These are phyloP conservation scores for Vesta saturnalis DNA, from an alignment of 2,888 invertebrate species.

Conservation along the genomic window DNA sequence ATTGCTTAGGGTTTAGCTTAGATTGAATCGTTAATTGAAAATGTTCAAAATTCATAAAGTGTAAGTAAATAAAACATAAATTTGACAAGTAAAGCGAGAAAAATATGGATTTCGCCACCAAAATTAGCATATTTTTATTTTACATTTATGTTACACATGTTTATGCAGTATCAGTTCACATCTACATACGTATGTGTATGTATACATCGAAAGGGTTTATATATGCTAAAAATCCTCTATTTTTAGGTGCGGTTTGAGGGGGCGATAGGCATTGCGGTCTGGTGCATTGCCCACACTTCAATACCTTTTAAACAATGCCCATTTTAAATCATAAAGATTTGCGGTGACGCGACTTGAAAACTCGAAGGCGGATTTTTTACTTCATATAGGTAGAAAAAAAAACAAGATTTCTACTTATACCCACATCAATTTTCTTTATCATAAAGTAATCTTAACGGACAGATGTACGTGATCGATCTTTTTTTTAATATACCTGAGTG, in stretches of 20 bases:
- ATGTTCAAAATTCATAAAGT: neutral
- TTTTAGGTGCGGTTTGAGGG: conserved; percentile 28
- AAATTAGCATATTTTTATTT: neutral
- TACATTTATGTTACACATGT: conserved; percentile 1
- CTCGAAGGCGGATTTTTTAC: neutral
- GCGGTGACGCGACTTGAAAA: conserved; percentile 13
- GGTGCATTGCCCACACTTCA: conserved; percentile 36
- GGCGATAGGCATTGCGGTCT: conserved; percentile 39
- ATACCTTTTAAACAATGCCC: conserved; percentile 34
- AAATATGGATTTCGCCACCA: too few species aligned
- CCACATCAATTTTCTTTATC: conserved; percentile 7
- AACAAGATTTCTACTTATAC: neutral
- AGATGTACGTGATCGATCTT: conserved; percentile 3
- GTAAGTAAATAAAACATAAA: too few species aligned
- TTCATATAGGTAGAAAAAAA: neutral
- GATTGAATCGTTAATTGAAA: conserved; percentile 19
- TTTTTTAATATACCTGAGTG: conserved; percentile 8
- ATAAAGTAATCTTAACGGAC: neutral
- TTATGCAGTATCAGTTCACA: conserved; percentile 16
- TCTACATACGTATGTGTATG: too few species aligned
- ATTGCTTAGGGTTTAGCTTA: conserved; percentile 10
- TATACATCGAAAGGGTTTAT: conserved; percentile 20
- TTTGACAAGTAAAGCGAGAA: too few species aligned
- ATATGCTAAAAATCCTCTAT: conserved; percentile 17
- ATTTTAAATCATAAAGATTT: conserved; percentile 33